A percentile compares a stretch with the other conserved stretches of the same genome.
Conservation (phyloP, 2,113 vertebrate genomes). For the Morone saxatilis region DNA sequence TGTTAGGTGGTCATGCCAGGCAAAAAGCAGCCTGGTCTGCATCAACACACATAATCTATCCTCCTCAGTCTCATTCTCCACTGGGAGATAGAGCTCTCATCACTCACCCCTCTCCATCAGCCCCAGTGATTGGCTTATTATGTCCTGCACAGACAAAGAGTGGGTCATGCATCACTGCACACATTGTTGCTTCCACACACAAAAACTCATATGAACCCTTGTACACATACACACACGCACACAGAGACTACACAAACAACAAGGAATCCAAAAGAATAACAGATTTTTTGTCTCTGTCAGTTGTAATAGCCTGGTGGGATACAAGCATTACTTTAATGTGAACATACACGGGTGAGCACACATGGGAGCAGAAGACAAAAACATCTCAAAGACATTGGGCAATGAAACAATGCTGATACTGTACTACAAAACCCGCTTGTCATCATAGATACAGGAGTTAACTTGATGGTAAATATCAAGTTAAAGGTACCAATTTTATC, state of each 20-base stretch:
- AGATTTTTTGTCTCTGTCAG: constrained; percentile 38
- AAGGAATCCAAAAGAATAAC: constrained; percentile 34
- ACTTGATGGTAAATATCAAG: neutral
- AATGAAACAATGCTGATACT: constrained; percentile 3
- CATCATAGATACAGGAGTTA: neutral
- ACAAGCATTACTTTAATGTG: constrained; percentile 17
- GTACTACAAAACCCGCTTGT: neutral
- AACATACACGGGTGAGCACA: neutral
- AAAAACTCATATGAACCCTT: constrained; percentile 12
- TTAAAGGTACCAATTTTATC: neutral
- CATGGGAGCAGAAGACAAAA: neutral
- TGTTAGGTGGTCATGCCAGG: constrained; percentile 62
- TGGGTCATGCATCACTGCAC: constrained; percentile 68
- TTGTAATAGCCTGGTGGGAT: constrained; percentile 19
- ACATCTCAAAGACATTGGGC: constrained; percentile 18
- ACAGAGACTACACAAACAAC: constrained; percentile 33
- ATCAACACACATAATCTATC: constrained; percentile 73
- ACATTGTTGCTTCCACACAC: constrained; percentile 36
- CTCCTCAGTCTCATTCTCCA: constrained; percentile 54
- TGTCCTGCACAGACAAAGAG: constrained; percentile 71
- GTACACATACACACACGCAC: constrained; percentile 5
- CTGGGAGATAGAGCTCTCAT: constrained; percentile 71
- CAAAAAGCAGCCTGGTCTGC: constrained; percentile 49
- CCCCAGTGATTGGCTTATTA: constrained; percentile 79
- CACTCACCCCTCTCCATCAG: constrained; percentile 76